Conservation (phyloP, 2,797 vertebrate species). For the Cebuella pygmaea region DNA sequence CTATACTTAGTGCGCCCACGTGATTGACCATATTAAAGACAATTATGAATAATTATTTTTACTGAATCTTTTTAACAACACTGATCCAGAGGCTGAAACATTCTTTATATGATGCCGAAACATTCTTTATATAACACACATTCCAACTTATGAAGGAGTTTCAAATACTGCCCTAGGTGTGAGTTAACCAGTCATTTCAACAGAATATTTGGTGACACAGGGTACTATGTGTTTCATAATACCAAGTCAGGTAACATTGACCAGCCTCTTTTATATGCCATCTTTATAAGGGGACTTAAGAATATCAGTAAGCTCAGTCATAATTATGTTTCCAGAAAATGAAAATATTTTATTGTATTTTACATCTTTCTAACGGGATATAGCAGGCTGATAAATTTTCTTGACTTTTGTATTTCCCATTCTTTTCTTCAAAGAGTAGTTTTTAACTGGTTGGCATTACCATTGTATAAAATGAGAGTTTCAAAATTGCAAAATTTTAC, state of each 20-base stretch:
- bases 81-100: conserved; percentile 9
- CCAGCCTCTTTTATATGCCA: not conserved
- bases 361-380: not conserved
- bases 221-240: not conserved
- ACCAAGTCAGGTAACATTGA: not conserved
- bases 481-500: conserved; percentile 18
- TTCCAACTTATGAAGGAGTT: not conserved
- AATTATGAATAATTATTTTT: conserved; percentile 47
- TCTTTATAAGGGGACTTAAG: not conserved
- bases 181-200: not conserved
- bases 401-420: not conserved
- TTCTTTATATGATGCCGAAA: not conserved
- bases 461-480: conserved; percentile 18
- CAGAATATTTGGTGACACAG: not conserved
- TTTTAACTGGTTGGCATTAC: not conserved
- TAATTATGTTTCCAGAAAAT: not conserved
- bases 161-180: not conserved
- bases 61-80: conserved; percentile 31
- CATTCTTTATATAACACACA: not conserved
- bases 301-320: not conserved
- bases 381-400: not conserved
- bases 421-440: conserved; percentile 34
- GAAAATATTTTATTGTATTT: not conserved
- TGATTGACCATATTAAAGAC: conserved; percentile 40
- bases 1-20: not conserved